Conservation (phyloP, 1,140 invertebrate species). For the Polypedilum vanderplanki region DNA sequence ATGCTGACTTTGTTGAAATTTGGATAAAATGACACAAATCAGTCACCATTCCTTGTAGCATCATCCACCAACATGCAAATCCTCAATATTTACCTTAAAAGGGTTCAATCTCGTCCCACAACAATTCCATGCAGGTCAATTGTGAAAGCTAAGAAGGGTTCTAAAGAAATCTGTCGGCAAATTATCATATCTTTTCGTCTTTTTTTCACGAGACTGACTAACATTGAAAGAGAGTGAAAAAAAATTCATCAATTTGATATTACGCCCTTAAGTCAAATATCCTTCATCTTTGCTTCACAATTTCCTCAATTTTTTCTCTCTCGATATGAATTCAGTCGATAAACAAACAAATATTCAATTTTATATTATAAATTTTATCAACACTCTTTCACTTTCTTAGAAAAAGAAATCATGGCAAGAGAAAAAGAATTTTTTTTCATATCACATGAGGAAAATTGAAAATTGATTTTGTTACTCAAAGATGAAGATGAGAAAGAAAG, state of each 20-base stretch:
- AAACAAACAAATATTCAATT: constrained; percentile 20
- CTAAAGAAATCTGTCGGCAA: neutral
- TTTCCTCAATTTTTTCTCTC: neutral
- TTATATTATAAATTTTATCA: constrained; percentile 20
- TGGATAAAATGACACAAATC: no score
- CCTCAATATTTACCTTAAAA: no score
- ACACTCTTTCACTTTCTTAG: neutral
- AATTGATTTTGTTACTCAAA: neutral
- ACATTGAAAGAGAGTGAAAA: neutral
- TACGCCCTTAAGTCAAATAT: neutral
- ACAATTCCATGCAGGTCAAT: neutral
- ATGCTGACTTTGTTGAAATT: no score
- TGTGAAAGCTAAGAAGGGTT: neutral
- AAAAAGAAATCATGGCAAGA: neutral
- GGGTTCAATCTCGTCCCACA: no score
- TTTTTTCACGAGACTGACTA: no score
- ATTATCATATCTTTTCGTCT: no score
- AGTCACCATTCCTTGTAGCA: no score
- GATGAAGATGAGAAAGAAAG: neutral
- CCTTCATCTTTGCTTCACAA: neutral
- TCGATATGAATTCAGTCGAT: neutral
- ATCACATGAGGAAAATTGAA: neutral
- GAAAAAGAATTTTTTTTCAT: neutral
- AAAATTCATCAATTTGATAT: constrained; percentile 3
- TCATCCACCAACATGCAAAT: no score